These are phyloP conservation scores for Penaeus chinensis DNA, from an alignment of 1,140 invertebrate species.

Conservation along the genomic window DNA sequence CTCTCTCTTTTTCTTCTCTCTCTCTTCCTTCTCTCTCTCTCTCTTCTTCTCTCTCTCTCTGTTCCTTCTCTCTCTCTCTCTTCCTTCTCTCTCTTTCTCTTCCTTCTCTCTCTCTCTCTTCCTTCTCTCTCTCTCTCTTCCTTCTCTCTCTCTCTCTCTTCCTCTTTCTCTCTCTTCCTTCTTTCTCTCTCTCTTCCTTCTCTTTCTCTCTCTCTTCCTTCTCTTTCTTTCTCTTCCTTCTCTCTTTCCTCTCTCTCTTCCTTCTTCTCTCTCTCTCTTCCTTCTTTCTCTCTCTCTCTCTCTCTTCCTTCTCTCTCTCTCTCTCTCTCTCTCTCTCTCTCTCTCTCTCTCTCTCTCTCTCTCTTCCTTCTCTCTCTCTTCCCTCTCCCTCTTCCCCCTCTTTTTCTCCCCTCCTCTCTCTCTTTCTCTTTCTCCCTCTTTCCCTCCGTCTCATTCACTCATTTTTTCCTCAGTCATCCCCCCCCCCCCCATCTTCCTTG, in stretches of 20 bases:
- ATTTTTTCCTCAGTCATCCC: neutral
- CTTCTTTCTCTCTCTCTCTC: too few species aligned
- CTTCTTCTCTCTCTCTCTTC: neutral
- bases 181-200: too few species aligned
- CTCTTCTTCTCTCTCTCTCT: too few species aligned
- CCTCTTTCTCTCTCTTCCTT: too few species aligned
- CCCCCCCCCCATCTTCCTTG: constrained; percentile 3
- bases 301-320: too few species aligned
- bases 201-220: too few species aligned
- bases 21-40: neutral
- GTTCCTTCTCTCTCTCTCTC: neutral
- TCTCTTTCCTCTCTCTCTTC: too few species aligned
- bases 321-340: too few species aligned
- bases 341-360: too few species aligned
- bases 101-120: too few species aligned
- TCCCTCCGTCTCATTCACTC: neutral
- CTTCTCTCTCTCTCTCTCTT: too few species aligned
- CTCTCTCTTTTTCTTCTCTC: neutral
- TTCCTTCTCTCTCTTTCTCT: neutral
- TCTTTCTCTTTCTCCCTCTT: neutral
- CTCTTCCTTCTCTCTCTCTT: neutral
- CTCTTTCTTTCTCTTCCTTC: neutral
- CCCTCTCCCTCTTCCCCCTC: neutral
- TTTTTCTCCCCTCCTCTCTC: neutral
- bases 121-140: neutral